Evolutionary conservation across 2,113 vertebrate genomes (phyloP).

Genomic region (Istiophorus platypterus): DNA sequence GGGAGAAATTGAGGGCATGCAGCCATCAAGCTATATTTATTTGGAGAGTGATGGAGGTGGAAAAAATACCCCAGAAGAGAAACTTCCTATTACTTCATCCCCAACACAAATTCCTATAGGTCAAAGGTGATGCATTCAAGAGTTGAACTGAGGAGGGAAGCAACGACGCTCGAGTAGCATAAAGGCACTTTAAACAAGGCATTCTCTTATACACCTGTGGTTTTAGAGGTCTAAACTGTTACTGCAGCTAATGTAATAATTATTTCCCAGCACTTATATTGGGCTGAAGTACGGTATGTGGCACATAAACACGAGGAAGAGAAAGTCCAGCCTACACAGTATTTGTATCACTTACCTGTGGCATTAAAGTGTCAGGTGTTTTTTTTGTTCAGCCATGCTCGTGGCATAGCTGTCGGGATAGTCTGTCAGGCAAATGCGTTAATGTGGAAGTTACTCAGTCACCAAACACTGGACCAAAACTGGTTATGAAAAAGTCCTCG

Average conservation of each 20-base stretch:
- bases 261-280: not conserved
- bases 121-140: conserved; percentile 44
- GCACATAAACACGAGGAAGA: not conserved
- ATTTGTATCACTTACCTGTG: not conserved
- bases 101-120: conserved; percentile 29
- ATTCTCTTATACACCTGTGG: not conserved
- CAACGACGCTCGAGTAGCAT: conserved; percentile 3
- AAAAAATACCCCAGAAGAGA: conserved; percentile 43
- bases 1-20: conserved; percentile 53
- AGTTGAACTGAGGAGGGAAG: conserved; percentile 3
- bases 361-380: not conserved
- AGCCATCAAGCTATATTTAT: conserved; percentile 47
- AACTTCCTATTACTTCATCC: conserved; percentile 36
- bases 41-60: conserved; percentile 31
- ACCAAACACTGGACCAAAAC: not conserved
- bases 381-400: not conserved
- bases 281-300: not conserved
- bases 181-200: not conserved
- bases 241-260: not conserved
- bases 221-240: conserved; percentile 2
- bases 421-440: too few species aligned
- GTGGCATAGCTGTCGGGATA: too few species aligned
- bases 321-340: not conserved
- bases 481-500: not conserved
- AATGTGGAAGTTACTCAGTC: not conserved